These are phyloP conservation scores for Cyprinus carpio DNA, from an alignment of 2,113 vertebrate genomes.

Conservation along the genomic window DNA sequence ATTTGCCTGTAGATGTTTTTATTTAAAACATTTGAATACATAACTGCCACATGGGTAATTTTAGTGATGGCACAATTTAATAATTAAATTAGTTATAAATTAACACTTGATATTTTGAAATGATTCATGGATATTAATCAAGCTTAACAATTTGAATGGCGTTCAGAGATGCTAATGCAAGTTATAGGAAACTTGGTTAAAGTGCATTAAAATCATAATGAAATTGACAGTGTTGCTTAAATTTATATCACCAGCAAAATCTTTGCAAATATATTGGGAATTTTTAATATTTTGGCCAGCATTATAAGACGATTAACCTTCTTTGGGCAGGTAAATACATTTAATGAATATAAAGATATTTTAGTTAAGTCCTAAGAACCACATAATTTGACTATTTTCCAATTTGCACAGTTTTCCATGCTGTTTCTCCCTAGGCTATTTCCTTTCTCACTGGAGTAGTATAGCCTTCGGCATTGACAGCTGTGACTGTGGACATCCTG, in stretches of 20 bases:
- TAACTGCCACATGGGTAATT: background rate
- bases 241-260: background rate
- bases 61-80: background rate
- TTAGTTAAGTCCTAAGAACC: background rate
- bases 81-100: background rate
- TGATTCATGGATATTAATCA: background rate
- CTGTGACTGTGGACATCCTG: slow-evolving; percentile 25
- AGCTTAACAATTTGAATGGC: background rate
- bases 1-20: background rate
- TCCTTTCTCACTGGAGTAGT: slow-evolving; percentile 13
- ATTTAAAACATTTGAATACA: background rate
- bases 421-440: slow-evolving; percentile 14
- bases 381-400: background rate
- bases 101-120: background rate
- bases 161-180: background rate
- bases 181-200: background rate
- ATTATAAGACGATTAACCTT: background rate
- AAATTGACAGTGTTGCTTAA: too few species aligned
- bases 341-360: background rate
- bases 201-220: background rate
- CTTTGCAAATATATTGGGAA: background rate
- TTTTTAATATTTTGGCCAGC: background rate
- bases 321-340: background rate
- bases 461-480: slow-evolving; percentile 19
- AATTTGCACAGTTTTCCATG: slow-evolving; percentile 1